phyloP scores from a whole-genome alignment of 2,888 invertebrate genomes.

The Lacanobia wlatinum region DNA sequence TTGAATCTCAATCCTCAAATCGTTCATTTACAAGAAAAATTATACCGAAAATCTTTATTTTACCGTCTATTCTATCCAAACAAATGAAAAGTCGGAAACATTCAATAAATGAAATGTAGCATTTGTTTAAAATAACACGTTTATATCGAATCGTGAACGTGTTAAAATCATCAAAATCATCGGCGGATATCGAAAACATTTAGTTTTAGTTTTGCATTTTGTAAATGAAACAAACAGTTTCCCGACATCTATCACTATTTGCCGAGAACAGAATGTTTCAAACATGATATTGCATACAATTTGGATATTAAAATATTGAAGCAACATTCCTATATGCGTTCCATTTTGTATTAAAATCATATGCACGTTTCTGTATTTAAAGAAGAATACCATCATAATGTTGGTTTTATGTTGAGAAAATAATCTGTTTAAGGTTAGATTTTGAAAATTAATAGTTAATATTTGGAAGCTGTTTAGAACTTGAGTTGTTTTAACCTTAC shows the following conservation, averaged over 20 bases:
- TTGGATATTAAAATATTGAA: slow-evolving; percentile 9
- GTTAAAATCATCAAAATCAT: slow-evolving; percentile 30
- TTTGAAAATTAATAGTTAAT: too few species aligned
- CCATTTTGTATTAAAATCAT: neutral
- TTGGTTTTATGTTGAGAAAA: neutral
- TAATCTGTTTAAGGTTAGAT: too few species aligned
- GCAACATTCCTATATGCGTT: neutral
- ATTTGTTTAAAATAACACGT: slow-evolving; percentile 39
- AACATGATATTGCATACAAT: slow-evolving; percentile 18
- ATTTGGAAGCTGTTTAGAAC: too few species aligned
- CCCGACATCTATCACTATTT: slow-evolving; percentile 30
- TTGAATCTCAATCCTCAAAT: slow-evolving; percentile 30
- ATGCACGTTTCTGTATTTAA: neutral
- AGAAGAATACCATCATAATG: neutral
- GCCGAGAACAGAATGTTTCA: slow-evolving; percentile 13
- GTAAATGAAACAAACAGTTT: slow-evolving; percentile 46
- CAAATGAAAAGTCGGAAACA: slow-evolving; percentile 39
- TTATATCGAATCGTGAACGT: slow-evolving; percentile 46
- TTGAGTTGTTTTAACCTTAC: too few species aligned
- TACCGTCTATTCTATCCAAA: slow-evolving; percentile 26
- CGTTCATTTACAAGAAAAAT: slow-evolving; percentile 17
- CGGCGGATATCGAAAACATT: slow-evolving; percentile 23
- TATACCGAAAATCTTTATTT: slow-evolving; percentile 32
- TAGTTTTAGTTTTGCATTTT: slow-evolving; percentile 53
- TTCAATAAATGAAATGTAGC: slow-evolving; percentile 33